Percentiles rank a stretch among this genome's conserved stretches.
Evolutionary conservation across 2,113 vertebrate genomes (phyloP).

Genomic region (Crotalus tigris): DNA sequence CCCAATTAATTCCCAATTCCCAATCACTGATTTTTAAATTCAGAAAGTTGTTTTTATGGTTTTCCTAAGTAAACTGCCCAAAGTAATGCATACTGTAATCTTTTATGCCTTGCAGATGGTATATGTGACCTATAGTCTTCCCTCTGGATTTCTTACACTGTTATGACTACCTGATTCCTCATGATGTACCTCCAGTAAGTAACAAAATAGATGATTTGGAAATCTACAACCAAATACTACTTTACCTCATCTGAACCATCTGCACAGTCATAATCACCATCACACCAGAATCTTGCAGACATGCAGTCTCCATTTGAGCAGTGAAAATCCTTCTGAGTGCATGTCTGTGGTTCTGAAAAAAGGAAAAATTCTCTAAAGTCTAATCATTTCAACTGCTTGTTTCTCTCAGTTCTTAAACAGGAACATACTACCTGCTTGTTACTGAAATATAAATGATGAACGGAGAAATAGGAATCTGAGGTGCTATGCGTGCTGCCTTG

Average conservation of each 20-base stretch:
- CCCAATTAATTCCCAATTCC: neutral
- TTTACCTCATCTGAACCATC: conserved; percentile 88
- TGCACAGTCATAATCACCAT: conserved; percentile 94
- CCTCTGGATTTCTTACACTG: neutral
- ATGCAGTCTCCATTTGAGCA: conserved; percentile 93
- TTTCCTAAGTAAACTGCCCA: neutral
- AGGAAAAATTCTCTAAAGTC: neutral
- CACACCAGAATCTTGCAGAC: conserved; percentile 92
- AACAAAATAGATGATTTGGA: neutral
- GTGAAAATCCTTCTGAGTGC: conserved; percentile 91
- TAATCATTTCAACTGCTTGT: conserved; percentile 8
- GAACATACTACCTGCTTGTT: neutral
- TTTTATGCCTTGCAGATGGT: neutral
- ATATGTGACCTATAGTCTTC: neutral
- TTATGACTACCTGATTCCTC: neutral
- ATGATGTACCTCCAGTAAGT: neutral
- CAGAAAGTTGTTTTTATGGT: neutral
- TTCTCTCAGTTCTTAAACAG: neutral
- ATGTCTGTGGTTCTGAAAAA: conserved; percentile 88
- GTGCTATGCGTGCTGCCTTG: neutral
- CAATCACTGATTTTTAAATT: neutral
- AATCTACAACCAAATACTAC: neutral
- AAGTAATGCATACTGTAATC: neutral
- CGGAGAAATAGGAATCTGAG: neutral
- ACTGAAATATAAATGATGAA: neutral